Evolutionary conservation across 2,888 invertebrate genomes (phyloP).

Genomic region (Euzophera pinguis): DNA sequence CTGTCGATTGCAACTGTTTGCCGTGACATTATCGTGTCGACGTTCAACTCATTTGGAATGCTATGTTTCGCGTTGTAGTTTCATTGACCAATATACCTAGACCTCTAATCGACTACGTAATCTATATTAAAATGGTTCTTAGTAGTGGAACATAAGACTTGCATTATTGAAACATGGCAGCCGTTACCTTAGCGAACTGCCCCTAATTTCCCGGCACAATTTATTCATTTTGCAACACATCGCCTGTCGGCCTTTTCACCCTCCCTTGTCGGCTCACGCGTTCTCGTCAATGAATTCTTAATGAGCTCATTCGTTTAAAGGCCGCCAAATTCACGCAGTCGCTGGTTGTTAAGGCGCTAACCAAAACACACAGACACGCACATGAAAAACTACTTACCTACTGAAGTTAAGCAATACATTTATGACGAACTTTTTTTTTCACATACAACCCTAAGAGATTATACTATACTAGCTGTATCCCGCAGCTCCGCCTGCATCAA

Average conservation of each 20-base stretch:
- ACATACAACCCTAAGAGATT: too few relatives aligned
- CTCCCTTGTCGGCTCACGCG: slow-evolving; percentile 57
- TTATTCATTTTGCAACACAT: slow-evolving; percentile 79
- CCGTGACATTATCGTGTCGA: slow-evolving; percentile 71
- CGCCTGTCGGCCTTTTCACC: slow-evolving; percentile 69
- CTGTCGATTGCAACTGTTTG: slow-evolving; percentile 70
- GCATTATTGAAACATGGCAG: slow-evolving; percentile 66
- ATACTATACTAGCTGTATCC: too few relatives aligned
- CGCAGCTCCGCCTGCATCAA: too few relatives aligned
- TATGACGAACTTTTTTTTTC: too few relatives aligned
- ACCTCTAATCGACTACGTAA: slow-evolving; percentile 26
- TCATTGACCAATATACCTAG: slow-evolving; percentile 36
- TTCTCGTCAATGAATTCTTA: slow-evolving; percentile 69
- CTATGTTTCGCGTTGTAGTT: slow-evolving; percentile 55
- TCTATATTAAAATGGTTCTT: background rate
- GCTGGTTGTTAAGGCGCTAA: slow-evolving; percentile 57
- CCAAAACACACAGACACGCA: slow-evolving; percentile 65
- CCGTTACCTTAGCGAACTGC: slow-evolving; percentile 70
- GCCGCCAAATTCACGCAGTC: slow-evolving; percentile 68
- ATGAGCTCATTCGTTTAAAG: slow-evolving; percentile 68
- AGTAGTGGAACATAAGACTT: slow-evolving; percentile 19
- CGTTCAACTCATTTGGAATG: slow-evolving; percentile 56
- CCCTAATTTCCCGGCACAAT: slow-evolving; percentile 74
- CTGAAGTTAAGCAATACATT: too few relatives aligned
- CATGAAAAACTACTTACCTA: slow-evolving; percentile 4